Percentiles rank a stretch among this genome's conserved stretches.
These are phyloP conservation scores for Apotomis capreana DNA, from an alignment of 2,888 invertebrate species.

Conservation along the genomic window DNA sequence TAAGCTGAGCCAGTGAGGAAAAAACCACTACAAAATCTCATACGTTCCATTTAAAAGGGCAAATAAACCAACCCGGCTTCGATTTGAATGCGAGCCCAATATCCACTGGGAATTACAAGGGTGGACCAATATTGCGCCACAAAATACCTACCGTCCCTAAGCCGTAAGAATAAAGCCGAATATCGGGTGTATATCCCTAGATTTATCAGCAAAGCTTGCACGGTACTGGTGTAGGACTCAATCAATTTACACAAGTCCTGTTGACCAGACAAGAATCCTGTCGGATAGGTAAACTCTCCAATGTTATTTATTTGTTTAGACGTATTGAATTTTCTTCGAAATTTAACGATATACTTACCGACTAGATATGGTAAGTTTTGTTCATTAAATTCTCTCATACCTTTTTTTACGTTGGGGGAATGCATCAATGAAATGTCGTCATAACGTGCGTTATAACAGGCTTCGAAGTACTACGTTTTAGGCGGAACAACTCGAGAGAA, in stretches of 20 bases:
- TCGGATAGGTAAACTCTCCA: constrained; percentile 34
- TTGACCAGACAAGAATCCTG: constrained; percentile 67
- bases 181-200: constrained; percentile 41
- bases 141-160: constrained; percentile 45
- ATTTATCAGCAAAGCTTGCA: constrained; percentile 32
- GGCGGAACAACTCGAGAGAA: too few relatives aligned
- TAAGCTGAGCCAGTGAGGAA: constrained; percentile 39
- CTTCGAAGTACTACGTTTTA: too few relatives aligned
- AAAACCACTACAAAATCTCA: constrained; percentile 46
- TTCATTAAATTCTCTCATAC: not conserved
- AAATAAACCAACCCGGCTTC: constrained; percentile 63
- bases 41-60: constrained; percentile 58
- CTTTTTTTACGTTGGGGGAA: too few relatives aligned
- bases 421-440: too few relatives aligned
- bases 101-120: constrained; percentile 61
- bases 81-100: constrained; percentile 65
- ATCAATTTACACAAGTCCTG: constrained; percentile 73
- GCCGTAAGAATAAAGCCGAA: constrained; percentile 46
- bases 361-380: not conserved
- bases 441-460: too few relatives aligned
- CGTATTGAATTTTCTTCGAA: constrained; percentile 31
- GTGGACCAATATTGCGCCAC: constrained; percentile 45
- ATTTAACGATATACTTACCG: not conserved
- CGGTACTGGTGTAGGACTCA: constrained; percentile 59
- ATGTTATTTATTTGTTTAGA: constrained; percentile 31